Evolutionary conservation across 2,888 invertebrate species (phyloP).

Genomic region (Synanthedon andrenaeformis): DNA sequence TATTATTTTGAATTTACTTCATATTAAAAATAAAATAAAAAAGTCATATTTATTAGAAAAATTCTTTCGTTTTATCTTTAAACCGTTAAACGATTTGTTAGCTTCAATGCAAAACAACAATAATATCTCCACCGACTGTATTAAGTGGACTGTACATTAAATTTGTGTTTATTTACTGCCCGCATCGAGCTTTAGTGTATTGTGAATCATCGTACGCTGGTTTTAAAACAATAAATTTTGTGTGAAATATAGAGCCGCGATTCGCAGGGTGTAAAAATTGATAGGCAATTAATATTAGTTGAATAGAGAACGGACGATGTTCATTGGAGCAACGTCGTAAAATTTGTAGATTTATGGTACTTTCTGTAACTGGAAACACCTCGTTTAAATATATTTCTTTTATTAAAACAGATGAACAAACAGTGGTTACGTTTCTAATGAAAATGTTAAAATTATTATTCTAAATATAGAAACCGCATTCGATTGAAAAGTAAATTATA

Average conservation of each 20-base stretch:
- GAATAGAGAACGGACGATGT: conserved; percentile 45
- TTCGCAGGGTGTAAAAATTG: conserved; percentile 42
- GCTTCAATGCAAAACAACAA: too few species aligned
- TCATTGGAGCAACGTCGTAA: conserved; percentile 49
- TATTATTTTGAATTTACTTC: too few species aligned
- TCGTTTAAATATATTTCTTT: too few species aligned
- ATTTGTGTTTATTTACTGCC: conserved; percentile 47
- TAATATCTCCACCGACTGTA: too few species aligned
- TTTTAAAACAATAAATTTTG: conserved; percentile 47
- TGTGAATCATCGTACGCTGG: conserved; percentile 45
- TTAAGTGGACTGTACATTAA: conserved; percentile 22
- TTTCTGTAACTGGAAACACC: neutral
- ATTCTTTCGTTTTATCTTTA: too few species aligned
- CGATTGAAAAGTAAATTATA: conserved; percentile 47
- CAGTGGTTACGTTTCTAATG: neutral
- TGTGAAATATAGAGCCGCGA: conserved; percentile 39
- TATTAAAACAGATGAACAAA: too few species aligned
- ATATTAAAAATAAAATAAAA: too few species aligned
- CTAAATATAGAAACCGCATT: neutral
- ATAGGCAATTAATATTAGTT: conserved; percentile 55
- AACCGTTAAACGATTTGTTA: too few species aligned
- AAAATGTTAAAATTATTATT: neutral
- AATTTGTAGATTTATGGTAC: conserved; percentile 48
- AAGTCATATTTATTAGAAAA: too few species aligned
- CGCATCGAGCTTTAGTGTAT: conserved; percentile 32